Evolutionary conservation across 2,888 invertebrate genomes (phyloP).

Genomic region (Folsomia manolachei): DNA sequence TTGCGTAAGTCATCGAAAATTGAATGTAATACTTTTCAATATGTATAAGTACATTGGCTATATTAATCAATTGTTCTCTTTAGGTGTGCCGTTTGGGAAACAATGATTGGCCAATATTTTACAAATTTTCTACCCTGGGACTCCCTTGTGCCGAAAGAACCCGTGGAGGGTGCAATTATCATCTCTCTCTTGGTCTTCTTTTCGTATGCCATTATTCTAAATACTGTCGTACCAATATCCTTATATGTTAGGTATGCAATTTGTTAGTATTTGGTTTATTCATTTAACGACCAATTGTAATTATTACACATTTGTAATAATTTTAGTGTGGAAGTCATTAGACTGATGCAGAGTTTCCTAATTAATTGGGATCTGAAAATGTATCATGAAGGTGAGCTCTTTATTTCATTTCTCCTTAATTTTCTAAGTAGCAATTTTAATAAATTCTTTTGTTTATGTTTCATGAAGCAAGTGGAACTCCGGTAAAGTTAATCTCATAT

Average conservation of each 20-base stretch:
- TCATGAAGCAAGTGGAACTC: slow-evolving; percentile 73
- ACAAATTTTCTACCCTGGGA: slow-evolving; percentile 92
- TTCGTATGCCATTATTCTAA: slow-evolving; percentile 98
- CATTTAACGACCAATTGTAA: not conserved
- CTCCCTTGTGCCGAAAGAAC: slow-evolving; percentile 73
- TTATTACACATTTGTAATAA: slow-evolving; percentile 5
- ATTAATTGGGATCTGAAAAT: slow-evolving; percentile 99
- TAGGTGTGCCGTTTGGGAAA: slow-evolving; percentile 98
- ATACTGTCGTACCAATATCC: slow-evolving; percentile 99
- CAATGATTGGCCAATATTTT: slow-evolving; percentile 79
- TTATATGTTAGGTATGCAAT: slow-evolving; percentile 81
- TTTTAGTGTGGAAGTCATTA: slow-evolving; percentile 77
- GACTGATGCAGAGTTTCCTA: slow-evolving; percentile 92
- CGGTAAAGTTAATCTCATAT: too few species aligned
- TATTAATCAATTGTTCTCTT: too few species aligned
- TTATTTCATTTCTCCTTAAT: too few species aligned
- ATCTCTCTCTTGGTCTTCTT: slow-evolving; percentile 97
- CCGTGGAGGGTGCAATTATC: slow-evolving; percentile 76
- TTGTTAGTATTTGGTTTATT: too few species aligned
- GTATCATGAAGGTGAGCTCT: slow-evolving; percentile 61
- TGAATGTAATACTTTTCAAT: not conserved
- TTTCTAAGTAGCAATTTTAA: too few species aligned
- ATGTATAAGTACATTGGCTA: too few species aligned
- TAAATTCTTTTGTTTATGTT: too few species aligned
- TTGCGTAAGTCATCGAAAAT: slow-evolving; percentile 60